These are phyloP conservation scores for Diarsia brunnea DNA, from an alignment of 2,888 invertebrate species.

Conservation along the genomic window DNA sequence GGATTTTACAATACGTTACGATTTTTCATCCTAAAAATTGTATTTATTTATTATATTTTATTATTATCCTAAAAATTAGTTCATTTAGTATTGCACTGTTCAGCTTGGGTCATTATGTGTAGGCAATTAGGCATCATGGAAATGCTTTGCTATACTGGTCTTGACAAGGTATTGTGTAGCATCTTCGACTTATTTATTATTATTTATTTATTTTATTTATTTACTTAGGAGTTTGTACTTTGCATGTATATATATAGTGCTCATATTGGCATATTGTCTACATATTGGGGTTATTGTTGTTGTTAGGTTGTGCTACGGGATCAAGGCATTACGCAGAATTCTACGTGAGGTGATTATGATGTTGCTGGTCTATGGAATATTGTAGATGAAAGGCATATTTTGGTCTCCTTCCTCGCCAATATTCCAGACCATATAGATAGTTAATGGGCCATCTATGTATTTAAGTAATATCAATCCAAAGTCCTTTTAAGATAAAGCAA, in stretches of 20 bases:
- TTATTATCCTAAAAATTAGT: neutral
- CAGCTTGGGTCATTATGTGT: constrained; percentile 16
- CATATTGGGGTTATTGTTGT: constrained; percentile 13
- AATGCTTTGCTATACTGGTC: constrained; percentile 3
- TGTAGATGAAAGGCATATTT: neutral
- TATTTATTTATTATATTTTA: no score
- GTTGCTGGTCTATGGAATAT: constrained; percentile 2
- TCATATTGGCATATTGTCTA: constrained; percentile 8
- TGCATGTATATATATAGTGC: neutral
- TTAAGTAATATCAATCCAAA: neutral
- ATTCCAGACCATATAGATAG: neutral
- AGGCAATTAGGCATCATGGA: neutral
- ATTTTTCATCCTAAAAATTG: neutral
- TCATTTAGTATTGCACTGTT: neutral
- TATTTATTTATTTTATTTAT: no score
- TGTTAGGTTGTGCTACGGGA: constrained; percentile 4
- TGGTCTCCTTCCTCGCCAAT: neutral
- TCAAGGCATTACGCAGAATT: constrained; percentile 11
- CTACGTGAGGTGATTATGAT: constrained; percentile 6
- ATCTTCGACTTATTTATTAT: no score
- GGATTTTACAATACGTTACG: neutral
- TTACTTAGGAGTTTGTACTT: constrained; percentile 3
- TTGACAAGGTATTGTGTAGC: constrained; percentile 20
- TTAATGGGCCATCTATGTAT: neutral
- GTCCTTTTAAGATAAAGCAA: neutral